These are phyloP conservation scores for Mesembrinibis cayennensis DNA, from an alignment of 2,113 vertebrate genomes.

Conservation along the genomic window DNA sequence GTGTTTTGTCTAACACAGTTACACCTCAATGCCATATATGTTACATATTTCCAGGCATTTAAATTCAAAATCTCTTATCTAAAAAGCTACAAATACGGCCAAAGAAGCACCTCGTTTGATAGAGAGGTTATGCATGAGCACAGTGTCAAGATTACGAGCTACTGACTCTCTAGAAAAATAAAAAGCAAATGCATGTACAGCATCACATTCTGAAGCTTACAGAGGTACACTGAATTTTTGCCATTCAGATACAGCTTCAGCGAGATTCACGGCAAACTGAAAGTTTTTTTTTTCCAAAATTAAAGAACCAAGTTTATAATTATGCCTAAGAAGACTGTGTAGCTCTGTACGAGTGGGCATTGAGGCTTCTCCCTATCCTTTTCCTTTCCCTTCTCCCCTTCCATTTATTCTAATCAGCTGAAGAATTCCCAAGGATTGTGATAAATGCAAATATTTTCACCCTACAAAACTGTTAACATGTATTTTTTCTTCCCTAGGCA, in stretches of 20 bases:
- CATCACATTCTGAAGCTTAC: not conserved
- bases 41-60: not conserved
- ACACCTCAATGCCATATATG: not conserved
- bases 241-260: not conserved
- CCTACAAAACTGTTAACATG: not conserved
- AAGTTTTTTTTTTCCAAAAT: not conserved
- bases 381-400: not conserved
- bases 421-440: conserved; percentile 5
- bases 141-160: not conserved
- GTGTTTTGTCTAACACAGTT: not conserved
- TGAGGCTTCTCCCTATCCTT: not conserved
- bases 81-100: not conserved
- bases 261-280: not conserved
- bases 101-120: not conserved
- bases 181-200: not conserved
- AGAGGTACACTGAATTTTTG: not conserved
- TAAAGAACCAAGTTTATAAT: not conserved
- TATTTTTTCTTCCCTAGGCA: conserved; percentile 12
- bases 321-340: not conserved
- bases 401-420: not conserved
- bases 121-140: not conserved
- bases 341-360: not conserved
- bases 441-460: conserved; percentile 47
- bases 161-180: not conserved
- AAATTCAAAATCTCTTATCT: not conserved